phyloP scores from a whole-genome alignment of 2,888 invertebrate genomes.

The Acleris emargana region DNA sequence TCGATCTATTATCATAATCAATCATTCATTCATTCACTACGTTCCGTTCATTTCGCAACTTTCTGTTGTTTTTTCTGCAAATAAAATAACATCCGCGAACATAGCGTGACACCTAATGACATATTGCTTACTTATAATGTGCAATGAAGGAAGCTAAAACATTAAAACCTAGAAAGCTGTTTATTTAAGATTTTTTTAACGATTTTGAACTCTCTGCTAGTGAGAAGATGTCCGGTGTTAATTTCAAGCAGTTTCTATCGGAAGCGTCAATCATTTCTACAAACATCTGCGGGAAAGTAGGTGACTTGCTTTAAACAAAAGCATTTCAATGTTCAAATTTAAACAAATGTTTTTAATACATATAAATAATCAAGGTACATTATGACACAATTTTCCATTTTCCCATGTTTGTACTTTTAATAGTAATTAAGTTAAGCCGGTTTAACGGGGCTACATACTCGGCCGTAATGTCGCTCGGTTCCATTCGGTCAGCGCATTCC shows the following conservation, averaged over 20 bases:
- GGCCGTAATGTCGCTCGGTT: constrained; percentile 40
- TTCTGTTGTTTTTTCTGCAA: constrained; percentile 39
- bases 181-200: constrained; percentile 13
- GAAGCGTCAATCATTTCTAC: constrained; percentile 64
- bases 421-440: constrained; percentile 34
- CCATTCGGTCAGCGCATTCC: constrained; percentile 47
- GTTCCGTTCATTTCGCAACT: constrained; percentile 49
- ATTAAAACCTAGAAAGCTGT: constrained; percentile 20
- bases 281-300: constrained; percentile 64
- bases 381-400: constrained; percentile 42
- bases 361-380: constrained; percentile 9
- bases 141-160: constrained; percentile 42
- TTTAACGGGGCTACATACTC: constrained; percentile 36
- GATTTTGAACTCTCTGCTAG: constrained; percentile 11
- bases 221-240: constrained; percentile 19
- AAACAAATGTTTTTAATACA: not conserved
- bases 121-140: constrained; percentile 41
- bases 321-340: constrained; percentile 36
- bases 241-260: constrained; percentile 56
- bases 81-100: constrained; percentile 1
- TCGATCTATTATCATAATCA: constrained; percentile 31
- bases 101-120: constrained; percentile 1
- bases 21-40: constrained; percentile 42
- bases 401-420: constrained; percentile 42
- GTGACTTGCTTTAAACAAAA: constrained; percentile 57